Evolutionary conservation across 2,113 vertebrate species (phyloP), one percentile per base, ranked within the genome.

Genomic region (Rattus norvegicus): DNA sequence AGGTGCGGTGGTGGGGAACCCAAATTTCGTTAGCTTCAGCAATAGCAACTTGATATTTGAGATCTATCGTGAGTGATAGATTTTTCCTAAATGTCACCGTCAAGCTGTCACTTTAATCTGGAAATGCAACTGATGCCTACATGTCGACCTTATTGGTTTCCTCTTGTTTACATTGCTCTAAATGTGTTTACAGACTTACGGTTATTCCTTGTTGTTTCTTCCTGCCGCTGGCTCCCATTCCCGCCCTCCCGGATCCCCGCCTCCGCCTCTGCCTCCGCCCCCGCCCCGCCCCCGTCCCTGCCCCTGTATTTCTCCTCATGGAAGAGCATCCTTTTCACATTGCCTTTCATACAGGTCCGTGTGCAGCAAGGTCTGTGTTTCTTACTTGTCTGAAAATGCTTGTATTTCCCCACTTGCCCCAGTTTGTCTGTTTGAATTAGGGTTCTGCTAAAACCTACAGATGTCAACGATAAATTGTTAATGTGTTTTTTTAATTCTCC

Each of bases 41-140:
- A 28, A 10, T 88, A 88, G 13, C 13, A 91, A 85, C 47, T 91
- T 92, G 39, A 28, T 84, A 89, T 67, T 88, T 92, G 73, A 13
- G 39, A 88, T 79, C 61, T 84, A 83, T 33, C 26, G 7, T 73
- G 13, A 94, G 75, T 87, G 65, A 4, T 47, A 47, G 86, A 13
- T 49, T 73, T 43, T 94, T 87, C 70, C 54, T 80, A 91, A 93
- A 93, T 39, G 56, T 92, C 59, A 72, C 88, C 91, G 90, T 88
- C 63, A 84, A 85, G 54, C 28, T 91, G 49, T 14, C 14, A 39
- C 10, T 93, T 91, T 65, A 88, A 85, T 91, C 84, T 94, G 70
- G 39, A 90, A 59, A 77, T 72, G 61, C 43, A 86, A 39, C n/a
- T 84, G 83, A 84, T 85, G 72, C 90, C 43, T 67, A 30, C 30